phyloP scores from a whole-genome alignment of 2,797 vertebrate species.

The Gila robusta region DNA sequence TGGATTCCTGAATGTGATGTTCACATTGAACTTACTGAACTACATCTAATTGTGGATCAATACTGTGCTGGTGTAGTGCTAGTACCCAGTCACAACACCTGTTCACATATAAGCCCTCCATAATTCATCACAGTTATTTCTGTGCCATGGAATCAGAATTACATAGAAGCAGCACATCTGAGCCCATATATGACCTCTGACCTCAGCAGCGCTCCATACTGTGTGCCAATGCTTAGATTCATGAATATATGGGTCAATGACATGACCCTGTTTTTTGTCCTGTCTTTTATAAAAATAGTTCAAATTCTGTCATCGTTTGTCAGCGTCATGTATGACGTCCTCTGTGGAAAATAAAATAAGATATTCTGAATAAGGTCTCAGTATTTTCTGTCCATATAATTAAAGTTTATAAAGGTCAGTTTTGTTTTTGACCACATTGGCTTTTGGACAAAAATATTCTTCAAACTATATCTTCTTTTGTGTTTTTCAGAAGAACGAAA shows the following conservation, averaged over 20 bases:
- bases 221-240: not conserved
- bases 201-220: constrained; percentile 7
- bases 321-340: not conserved
- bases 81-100: not conserved
- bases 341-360: not conserved
- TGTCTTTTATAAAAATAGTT: not conserved
- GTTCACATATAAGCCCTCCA: not conserved
- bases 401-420: not conserved
- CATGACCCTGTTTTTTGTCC: not conserved
- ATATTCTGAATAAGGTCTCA: not conserved
- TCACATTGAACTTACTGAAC: constrained; percentile 22
- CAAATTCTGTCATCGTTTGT: not conserved
- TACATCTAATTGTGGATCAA: constrained; percentile 25
- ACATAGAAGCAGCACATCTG: constrained; percentile 40
- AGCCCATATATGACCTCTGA: constrained; percentile 44
- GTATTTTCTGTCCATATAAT: not conserved
- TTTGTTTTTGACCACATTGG: not conserved
- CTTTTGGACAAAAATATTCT: not conserved
- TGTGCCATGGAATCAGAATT: constrained; percentile 15
- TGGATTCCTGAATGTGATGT: not conserved
- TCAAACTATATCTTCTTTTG: not conserved
- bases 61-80: not conserved
- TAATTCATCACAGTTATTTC: constrained; percentile 10
- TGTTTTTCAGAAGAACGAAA: not conserved
- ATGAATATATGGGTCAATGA: not conserved